Conservation (phyloP, 2,888 invertebrate species). For the Euzophera pinguis region DNA sequence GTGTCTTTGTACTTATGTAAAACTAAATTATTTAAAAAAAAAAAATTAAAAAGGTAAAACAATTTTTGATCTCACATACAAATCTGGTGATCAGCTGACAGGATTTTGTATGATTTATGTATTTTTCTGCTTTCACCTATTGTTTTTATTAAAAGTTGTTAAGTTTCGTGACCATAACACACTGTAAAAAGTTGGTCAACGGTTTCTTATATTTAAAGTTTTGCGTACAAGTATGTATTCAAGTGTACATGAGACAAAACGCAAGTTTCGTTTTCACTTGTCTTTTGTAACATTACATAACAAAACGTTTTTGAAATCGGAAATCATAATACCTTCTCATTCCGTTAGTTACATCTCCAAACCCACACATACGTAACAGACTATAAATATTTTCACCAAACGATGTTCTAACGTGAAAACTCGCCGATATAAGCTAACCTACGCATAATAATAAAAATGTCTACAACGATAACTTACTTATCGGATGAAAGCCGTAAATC, state of each 20-base stretch:
- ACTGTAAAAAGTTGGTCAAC: too few species aligned
- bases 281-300: conserved; percentile 6
- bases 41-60: too few species aligned
- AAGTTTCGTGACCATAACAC: too few species aligned
- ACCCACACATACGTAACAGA: conserved; percentile 8
- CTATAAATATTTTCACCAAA: conserved; percentile 6
- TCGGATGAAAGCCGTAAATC: conserved; percentile 36
- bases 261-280: background rate
- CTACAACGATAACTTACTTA: conserved; percentile 23
- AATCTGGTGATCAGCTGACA: too few species aligned
- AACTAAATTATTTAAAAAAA: too few species aligned
- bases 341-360: background rate
- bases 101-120: too few species aligned
- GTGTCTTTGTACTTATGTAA: too few species aligned
- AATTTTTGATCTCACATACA: too few species aligned
- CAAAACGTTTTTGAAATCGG: background rate
- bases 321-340: background rate
- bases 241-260: background rate
- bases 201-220: too few species aligned
- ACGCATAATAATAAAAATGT: conserved; percentile 24
- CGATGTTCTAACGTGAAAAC: conserved; percentile 3
- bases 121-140: too few species aligned
- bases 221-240: too few species aligned
- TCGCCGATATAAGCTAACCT: conserved; percentile 13
- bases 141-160: too few species aligned